Base-by-base conservation (phyloP, 2,797 vertebrate species). In the Neopelma chrysocephalum region DNA sequence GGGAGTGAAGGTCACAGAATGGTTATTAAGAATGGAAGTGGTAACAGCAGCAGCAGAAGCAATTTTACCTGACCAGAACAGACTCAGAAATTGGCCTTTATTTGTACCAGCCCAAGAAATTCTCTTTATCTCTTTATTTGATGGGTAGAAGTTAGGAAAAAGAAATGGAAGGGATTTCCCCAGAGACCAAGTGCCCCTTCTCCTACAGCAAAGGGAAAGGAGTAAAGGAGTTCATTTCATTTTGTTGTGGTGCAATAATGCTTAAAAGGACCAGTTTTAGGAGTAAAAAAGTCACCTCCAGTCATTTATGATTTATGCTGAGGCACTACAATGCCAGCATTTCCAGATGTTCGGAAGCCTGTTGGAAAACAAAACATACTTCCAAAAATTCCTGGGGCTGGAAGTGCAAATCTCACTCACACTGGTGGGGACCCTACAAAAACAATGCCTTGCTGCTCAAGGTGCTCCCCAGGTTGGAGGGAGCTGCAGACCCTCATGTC, bases 321-420 rank as follows among this genome's bases (percentile, higher is more conserved):
- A 75, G 54, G 87, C 62, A 85, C 38, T 38, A 58, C 47, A 71
- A 77, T 90, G 75, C 90, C 86, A 96, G 78, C 47, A 56, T 81
- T 95, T 96, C 93, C 93, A 97, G 94, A 95, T 96, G 93, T 91
- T 95, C 64, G 75, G 38, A 94, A 92, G 78, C 26, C 65, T 94
- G 84, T 22, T 92, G 36, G 64, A 96, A 96, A 93, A 90, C 42
- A 87, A 93, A 96, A 83, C 25, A 32, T 68, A 89, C 75, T 95
- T 95, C 68, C 43, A 85, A 87, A 89, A 86, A 72, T 91, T 94
- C 81, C 65, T 65, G 40, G 50, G 50, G 75, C 86, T 94, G 69
- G 66, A 94, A 95, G 72, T 89, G 80, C 60, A 87, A 84, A 97
- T 95, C 83, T 94, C 71, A 32, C 69, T 94, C 71, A 50, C 47